Evolutionary conservation across 2,113 vertebrate species (phyloP).

Genomic region (Ancistrus triradiatus): DNA sequence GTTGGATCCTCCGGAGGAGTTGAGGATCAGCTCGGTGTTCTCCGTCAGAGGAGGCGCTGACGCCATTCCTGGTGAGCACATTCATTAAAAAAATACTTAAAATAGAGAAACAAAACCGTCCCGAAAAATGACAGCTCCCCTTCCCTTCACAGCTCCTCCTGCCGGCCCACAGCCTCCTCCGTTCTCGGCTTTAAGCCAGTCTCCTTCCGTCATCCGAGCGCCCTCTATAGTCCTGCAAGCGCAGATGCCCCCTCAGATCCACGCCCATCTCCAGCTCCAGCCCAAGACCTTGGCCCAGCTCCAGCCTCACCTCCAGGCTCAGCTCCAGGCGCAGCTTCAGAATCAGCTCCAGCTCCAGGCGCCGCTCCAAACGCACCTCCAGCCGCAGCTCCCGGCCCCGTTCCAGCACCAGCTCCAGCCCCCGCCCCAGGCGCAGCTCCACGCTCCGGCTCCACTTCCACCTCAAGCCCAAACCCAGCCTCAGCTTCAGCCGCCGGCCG

Average conservation of each 20-base stretch:
- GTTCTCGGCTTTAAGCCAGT: constrained; percentile 2
- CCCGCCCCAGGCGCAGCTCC: constrained; percentile 18
- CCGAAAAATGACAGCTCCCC: too few species aligned
- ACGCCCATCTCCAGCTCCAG: constrained; percentile 34
- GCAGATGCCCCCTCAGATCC: constrained; percentile 28
- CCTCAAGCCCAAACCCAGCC: constrained; percentile 55
- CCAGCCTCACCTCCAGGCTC: constrained; percentile 55
- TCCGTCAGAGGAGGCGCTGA: constrained; percentile 77
- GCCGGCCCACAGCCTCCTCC: constrained; percentile 14
- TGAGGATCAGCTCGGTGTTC: constrained; percentile 95
- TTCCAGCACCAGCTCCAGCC: constrained; percentile 32
- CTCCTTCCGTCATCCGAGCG: background rate
- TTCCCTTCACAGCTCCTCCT: constrained; percentile 20
- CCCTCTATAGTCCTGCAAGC: constrained; percentile 23
- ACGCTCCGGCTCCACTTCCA: too few species aligned
- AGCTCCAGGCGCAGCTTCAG: constrained; percentile 44
- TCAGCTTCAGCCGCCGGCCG: constrained; percentile 52
- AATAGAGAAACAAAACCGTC: too few species aligned
- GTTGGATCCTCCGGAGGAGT: constrained; percentile 83
- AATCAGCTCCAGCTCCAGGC: constrained; percentile 10
- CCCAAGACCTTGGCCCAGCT: constrained; percentile 29
- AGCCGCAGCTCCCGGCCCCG: constrained; percentile 21
- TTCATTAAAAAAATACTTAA: background rate
- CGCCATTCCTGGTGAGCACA: constrained; percentile 76
- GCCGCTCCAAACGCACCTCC: constrained; percentile 24